Evolutionary conservation across 2,797 vertebrate genomes (phyloP), one percentile per base, ranked within the genome.

Genomic region (Falco concolor): DNA sequence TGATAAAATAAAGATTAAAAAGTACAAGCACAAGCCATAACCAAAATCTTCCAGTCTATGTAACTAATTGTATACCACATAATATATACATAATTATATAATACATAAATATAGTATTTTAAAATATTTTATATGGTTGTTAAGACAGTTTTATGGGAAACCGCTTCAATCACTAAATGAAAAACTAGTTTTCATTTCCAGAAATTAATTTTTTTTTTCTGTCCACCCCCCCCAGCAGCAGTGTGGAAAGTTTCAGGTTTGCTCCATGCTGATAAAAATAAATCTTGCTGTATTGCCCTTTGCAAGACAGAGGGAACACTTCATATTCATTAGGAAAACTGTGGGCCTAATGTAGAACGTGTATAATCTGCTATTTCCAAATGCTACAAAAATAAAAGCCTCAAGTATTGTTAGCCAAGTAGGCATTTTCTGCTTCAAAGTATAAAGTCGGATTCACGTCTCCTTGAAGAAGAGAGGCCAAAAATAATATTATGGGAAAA

Each of bases 101-200:
- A 40, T 40, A 40, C 38, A 40, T 40, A 40, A 40, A 40, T 40
- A 40, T 40, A 87, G 23, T 86, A 90, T 84, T 94, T 45, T 74
- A 56, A 89, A 88, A 88, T 77, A 50, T 90, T 95, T 94, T 72
- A 42, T 42, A 36, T 57, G 47, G 59, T 67, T 94, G 40, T 84
- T 95, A 90, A 81, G 79, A 79, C 34, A 81, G 30, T 50, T 84
- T 84, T 69, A 92, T 61, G 68, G 59, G 61, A 94, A 95, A 80
- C 23, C 49, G 67, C 18, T 79, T 89, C 57, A 50, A 42, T 52
- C 28, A 22, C 32, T 79, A 90, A 95, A 64, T 80, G 23, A 74
- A 94, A 94, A 92, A 59, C 21, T 68, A 45, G 50, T 80, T 78
- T 92, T 59, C 72, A 5, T 76, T 96, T 94, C 75, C 63, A 36